Evolutionary conservation across 37 sponge, comb jelly and placozoan genomes (phyloP).

Genomic region (Halisarca cf. caerulea): DNA sequence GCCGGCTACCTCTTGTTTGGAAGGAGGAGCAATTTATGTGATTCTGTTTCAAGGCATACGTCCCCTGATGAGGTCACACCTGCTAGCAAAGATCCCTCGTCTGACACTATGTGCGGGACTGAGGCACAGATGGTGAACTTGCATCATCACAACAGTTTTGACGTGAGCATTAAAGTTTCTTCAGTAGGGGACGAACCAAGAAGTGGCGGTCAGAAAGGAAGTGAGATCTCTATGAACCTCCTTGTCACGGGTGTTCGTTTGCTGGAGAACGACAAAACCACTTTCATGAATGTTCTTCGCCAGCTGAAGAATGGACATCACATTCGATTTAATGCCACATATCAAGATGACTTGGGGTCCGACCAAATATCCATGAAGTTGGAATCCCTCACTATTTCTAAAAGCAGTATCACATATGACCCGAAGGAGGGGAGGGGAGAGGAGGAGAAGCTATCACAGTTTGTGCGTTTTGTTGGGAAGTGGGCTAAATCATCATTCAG

Average conservation of each 20-base stretch:
- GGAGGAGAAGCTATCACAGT: not conserved
- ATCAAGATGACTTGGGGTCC: conserved; percentile 4
- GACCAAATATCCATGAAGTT: not conserved
- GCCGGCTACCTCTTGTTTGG: conserved; percentile 7
- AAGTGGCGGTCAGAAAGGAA: not conserved
- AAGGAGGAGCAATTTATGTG: not conserved
- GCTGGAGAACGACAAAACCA: not conserved
- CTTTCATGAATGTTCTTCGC: not conserved
- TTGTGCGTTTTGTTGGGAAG: not conserved
- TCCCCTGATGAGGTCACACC: not conserved
- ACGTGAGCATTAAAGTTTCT: not conserved
- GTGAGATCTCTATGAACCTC: not conserved
- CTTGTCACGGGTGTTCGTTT: not conserved
- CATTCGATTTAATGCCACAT: conserved; percentile 2
- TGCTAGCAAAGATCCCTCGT: no score
- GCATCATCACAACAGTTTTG: not conserved
- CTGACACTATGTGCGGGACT: not conserved
- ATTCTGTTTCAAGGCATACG: not conserved
- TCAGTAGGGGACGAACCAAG: not conserved
- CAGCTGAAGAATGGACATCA: not conserved
- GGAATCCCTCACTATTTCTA: not conserved
- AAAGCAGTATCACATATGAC: not conserved
- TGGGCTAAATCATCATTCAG: not conserved
- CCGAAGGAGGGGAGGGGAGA: not conserved
- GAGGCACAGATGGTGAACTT: conserved; percentile 12